phyloP scores from a whole-genome alignment of 1,140 invertebrate species.

The Holotrichia oblita region DNA sequence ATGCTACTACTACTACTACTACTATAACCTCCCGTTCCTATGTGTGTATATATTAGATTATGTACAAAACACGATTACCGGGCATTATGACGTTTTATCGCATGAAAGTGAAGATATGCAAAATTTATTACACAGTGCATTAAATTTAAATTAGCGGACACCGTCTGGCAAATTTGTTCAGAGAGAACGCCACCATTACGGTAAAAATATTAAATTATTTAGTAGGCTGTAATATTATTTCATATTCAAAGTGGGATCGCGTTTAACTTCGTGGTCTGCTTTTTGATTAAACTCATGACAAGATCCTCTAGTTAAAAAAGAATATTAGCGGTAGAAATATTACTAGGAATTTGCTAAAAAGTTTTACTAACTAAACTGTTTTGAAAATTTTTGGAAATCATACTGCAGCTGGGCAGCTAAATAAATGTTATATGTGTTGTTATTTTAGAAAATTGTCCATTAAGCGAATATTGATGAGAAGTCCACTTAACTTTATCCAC shows the following conservation, averaged over 20 bases:
- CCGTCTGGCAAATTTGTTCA: neutral
- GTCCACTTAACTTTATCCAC: no score
- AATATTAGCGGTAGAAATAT: no score
- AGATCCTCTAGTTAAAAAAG: no score
- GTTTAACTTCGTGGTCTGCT: neutral
- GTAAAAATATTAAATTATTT: neutral
- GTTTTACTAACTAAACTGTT: no score
- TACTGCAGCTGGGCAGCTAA: no score
- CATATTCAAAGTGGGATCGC: neutral
- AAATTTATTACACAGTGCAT: neutral
- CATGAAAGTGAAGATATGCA: neutral
- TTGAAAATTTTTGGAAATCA: no score
- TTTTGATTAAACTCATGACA: no score
- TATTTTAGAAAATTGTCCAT: no score
- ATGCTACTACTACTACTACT: neutral
- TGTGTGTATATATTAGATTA: neutral
- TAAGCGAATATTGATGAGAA: no score
- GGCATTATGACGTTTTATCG: neutral
- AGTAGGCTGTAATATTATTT: neutral
- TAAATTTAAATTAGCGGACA: neutral
- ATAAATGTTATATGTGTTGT: no score
- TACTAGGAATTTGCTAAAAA: no score
- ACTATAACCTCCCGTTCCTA: neutral
- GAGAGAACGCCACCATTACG: neutral
- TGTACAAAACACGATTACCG: neutral